phyloP scores from a whole-genome alignment of 2,113 vertebrate species.

The Castor canadensis region DNA sequence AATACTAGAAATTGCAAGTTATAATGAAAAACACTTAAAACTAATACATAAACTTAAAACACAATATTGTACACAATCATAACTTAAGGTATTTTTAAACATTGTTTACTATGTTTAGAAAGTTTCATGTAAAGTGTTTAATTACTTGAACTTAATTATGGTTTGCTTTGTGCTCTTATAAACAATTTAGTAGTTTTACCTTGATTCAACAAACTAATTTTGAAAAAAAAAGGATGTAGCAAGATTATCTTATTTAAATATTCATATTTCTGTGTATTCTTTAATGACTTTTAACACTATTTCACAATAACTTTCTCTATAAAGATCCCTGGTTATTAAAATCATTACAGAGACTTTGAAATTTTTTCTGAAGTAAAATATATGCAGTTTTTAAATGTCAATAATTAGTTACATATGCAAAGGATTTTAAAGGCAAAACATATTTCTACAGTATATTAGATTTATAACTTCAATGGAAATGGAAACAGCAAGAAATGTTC shows the following conservation, averaged over 20 bases:
- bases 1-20: background rate
- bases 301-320: background rate
- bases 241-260: constrained; percentile 50
- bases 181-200: background rate
- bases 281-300: constrained; percentile 34
- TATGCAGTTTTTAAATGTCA: constrained; percentile 64
- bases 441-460: constrained; percentile 70
- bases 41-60: constrained; percentile 3
- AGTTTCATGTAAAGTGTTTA: constrained; percentile 40
- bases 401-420: constrained; percentile 73
- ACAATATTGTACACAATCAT: background rate
- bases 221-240: background rate
- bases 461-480: constrained; percentile 71
- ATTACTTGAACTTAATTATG: background rate
- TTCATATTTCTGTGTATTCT: constrained; percentile 20
- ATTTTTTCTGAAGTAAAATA: constrained; percentile 62
- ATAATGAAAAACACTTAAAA: constrained; percentile 15
- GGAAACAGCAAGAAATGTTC: constrained; percentile 63
- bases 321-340: constrained; percentile 23
- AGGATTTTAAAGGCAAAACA: constrained; percentile 64
- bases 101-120: background rate
- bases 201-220: constrained; percentile 21
- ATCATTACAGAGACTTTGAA: background rate
- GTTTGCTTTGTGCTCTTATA: background rate
- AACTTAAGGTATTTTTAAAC: background rate